Base-by-base conservation (phyloP, 1,140 invertebrate genomes). In the Tetramorium alpestre region DNA sequence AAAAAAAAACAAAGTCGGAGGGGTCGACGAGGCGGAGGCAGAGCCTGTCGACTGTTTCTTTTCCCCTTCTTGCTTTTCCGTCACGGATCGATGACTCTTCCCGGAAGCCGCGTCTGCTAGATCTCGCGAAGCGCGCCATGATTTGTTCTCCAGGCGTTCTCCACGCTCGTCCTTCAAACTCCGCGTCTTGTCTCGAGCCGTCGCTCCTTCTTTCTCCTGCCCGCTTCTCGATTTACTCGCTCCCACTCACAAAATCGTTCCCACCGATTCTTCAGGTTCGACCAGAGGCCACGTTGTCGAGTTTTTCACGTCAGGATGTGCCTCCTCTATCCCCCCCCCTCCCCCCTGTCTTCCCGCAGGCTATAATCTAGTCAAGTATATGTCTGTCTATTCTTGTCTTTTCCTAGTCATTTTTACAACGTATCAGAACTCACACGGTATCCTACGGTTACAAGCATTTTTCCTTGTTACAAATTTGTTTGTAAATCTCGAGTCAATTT, bases 51-150 rank as follows among this genome's bases (percentile, higher is more conserved):
- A 72, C 47, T 38, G 22, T 88, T 85, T 76, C 89, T 90, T 69
- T 84, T 54, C 76, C 65, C 72, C 38, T 81, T 85, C 80, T 87
- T 80, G 72, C 78, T 88, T 80, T 88, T 90, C 89, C 86, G 91
- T 93, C 91, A 91, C 87, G 91, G 92, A 92, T 93, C 92, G 92
- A 91, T 89, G 93, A 90, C 88, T 93, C 89, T 93, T 93, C 92
- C 93, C 92, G 92, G 93, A 94, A 94, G 90, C 84, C 69, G 72
- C 18, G 89, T 90, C 87, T 85, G 86, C 69, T 85, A 82, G 86
- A 88, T 89, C 84, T 86, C 47, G 60, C 67, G 51, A 44, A 38
- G 62, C 44, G 47, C 65, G 86, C 86, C 90, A 91, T 86, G 87
- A 92, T 92, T 92, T 82, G 77, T 88, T 91, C 89, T 60, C 81